phyloP scores from a whole-genome alignment of 2,797 vertebrate species.

The Spinus pinus region DNA sequence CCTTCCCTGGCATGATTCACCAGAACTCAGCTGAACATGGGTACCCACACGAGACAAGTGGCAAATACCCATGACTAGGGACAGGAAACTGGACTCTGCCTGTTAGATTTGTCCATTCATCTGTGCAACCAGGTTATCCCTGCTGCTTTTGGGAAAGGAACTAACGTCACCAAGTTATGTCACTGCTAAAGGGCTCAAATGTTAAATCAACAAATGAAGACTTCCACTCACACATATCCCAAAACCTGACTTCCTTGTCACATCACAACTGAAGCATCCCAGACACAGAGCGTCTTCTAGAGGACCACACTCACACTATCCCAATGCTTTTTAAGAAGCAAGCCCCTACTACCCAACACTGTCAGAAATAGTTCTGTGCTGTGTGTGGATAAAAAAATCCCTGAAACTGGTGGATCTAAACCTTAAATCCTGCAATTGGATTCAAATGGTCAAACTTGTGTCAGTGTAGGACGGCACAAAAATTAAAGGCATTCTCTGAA shows the following conservation, averaged over 20 bases:
- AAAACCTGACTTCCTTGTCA: neutral
- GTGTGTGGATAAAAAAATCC: fast-evolving
- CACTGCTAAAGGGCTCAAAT: neutral
- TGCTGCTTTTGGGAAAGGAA: neutral
- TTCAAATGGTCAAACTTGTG: neutral
- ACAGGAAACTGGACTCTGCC: neutral
- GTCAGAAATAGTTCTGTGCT: neutral
- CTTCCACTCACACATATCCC: neutral
- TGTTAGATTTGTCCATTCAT: neutral
- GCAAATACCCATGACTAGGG: neutral
- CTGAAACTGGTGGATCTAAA: neutral
- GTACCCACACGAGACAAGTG: neutral
- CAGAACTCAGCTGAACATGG: fast-evolving
- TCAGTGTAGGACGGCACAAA: fast-evolving
- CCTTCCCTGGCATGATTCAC: fast-evolving
- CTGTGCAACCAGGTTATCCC: neutral
- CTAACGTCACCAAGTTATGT: neutral
- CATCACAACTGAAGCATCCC: neutral
- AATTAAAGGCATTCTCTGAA: neutral
- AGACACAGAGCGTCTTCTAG: neutral
- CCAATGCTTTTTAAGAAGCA: neutral
- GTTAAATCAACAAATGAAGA: neutral
- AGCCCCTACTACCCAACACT: neutral
- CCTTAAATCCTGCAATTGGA: fast-evolving
- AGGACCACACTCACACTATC: neutral